Base-by-base conservation (phyloP, 2,113 vertebrate species). In the Pandion haliaetus region DNA sequence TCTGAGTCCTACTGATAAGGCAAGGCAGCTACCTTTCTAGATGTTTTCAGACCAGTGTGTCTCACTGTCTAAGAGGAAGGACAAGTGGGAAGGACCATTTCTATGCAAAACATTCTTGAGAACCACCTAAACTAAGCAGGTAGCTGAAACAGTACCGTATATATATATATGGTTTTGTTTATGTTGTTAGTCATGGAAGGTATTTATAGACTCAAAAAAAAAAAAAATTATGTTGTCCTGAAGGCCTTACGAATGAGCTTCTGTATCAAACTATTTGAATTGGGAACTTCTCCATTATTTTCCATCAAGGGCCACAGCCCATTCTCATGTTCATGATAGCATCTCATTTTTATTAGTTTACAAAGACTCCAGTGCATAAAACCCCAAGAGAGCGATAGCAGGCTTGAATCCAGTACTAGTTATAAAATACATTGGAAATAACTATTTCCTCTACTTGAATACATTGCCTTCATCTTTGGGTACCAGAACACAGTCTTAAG, bases 331-430 rank as follows among this genome's bases (percentile, higher is more conserved):
- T 84, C n/a, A 26, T 62, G 50, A 74, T 71, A 84, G 20, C n/a
- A 86, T 93, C 81, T 94, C 5, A 63, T 47, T 95, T 91, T 89
- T 90, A 79, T 82, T 87, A 47, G 50, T 87, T 94, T 93, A 91
- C 26, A 63, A 81, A 86, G 77, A 93, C 50, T 89, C 59, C 38
- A 67, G 54, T 91, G 52, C 49, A 34, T 91, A 87, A 74, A 72
- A 29, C 7, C 55, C 49, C 44, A 82, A 74, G 66, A 78, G 49
- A 70, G 20, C 49, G 36, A 65, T 71, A 86, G 47, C 36, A 76
- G 45, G 31, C 36, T 80, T 83, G n/a, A 86, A 58, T 83, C 69
- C 83, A 74, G 69, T 88, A 66, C 34, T 80, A 90, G 29, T 82
- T 91, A 54, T 82, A 70, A 94, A 92, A 83, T 77, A 52, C 36